Evolutionary conservation across 2,113 vertebrate genomes (phyloP).

Genomic region (Brienomyrus longianalis): DNA sequence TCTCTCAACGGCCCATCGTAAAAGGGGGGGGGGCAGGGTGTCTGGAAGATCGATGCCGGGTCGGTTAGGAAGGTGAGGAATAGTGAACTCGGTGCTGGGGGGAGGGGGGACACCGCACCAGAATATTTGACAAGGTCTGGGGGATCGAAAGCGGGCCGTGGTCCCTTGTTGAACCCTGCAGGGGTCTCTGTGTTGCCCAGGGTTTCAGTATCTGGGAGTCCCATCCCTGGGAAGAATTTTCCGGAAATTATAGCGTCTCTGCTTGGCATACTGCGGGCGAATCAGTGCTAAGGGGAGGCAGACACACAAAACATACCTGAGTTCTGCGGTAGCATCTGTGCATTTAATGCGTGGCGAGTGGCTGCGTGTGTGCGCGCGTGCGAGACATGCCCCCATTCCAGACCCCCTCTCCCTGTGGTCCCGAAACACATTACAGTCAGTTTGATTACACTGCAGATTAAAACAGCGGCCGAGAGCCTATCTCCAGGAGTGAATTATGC

Average conservation of each 20-base stretch:
- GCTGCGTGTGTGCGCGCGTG: neutral
- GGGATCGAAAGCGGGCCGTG: neutral
- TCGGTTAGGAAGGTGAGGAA: neutral
- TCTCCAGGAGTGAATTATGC: slow-evolving; percentile 50
- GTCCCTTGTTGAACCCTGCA: no score
- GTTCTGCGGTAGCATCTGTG: neutral
- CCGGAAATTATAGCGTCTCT: neutral
- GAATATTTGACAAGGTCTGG: neutral
- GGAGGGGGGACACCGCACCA: slow-evolving; percentile 9
- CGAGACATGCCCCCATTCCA: neutral
- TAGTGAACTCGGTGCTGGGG: neutral
- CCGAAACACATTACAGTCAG: slow-evolving; percentile 42
- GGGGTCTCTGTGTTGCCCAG: neutral
- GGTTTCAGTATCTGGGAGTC: neutral
- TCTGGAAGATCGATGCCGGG: neutral
- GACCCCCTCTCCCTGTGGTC: slow-evolving; percentile 20
- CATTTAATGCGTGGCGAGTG: neutral
- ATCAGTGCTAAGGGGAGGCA: neutral
- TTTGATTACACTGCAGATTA: slow-evolving; percentile 61
- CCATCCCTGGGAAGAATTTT: neutral
- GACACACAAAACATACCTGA: neutral
- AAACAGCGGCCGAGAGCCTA: slow-evolving; percentile 31
- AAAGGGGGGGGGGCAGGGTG: neutral
- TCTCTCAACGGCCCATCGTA: neutral
- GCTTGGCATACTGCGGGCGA: neutral